Evolutionary conservation across 2,888 invertebrate genomes (phyloP).

Genomic region (Ganaspis brasiliensis): DNA sequence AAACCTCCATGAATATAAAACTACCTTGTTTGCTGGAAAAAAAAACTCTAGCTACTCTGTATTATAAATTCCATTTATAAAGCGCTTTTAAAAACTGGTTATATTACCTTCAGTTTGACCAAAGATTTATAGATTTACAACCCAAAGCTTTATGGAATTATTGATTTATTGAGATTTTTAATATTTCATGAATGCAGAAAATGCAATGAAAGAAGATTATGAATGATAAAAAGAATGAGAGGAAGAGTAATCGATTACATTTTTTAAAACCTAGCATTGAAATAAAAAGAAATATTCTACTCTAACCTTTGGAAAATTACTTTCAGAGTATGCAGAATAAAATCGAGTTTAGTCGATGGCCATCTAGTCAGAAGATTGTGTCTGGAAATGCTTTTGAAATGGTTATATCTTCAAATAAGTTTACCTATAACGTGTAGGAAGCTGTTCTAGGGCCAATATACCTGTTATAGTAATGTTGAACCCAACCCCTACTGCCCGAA

Average conservation of each 20-base stretch:
- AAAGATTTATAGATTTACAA: no score
- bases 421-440: conserved; percentile 43
- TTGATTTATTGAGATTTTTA: no score
- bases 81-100: not conserved
- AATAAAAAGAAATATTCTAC: no score
- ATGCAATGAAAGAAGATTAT: no score
- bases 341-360: conserved; percentile 23
- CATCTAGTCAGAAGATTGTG: conserved; percentile 52
- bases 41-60: not conserved
- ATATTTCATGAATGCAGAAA: no score
- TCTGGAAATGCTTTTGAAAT: conserved; percentile 66
- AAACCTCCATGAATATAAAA: conserved; percentile 22
- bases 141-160: no score
- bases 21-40: conserved; percentile 6
- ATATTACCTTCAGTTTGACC: not conserved
- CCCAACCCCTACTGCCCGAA: conserved; percentile 59
- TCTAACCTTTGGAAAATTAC: not conserved
- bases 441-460: conserved; percentile 44
- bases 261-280: no score
- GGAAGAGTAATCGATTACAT: no score
- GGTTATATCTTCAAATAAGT: conserved; percentile 57
- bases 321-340: not conserved
- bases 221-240: no score
- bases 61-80: not conserved
- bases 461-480: conserved; percentile 51